A percentile compares a stretch with the other conserved stretches of the same genome.
These are phyloP conservation scores for Eutrigla gurnardus DNA, from an alignment of 2,797 vertebrate species.

Conservation along the genomic window DNA sequence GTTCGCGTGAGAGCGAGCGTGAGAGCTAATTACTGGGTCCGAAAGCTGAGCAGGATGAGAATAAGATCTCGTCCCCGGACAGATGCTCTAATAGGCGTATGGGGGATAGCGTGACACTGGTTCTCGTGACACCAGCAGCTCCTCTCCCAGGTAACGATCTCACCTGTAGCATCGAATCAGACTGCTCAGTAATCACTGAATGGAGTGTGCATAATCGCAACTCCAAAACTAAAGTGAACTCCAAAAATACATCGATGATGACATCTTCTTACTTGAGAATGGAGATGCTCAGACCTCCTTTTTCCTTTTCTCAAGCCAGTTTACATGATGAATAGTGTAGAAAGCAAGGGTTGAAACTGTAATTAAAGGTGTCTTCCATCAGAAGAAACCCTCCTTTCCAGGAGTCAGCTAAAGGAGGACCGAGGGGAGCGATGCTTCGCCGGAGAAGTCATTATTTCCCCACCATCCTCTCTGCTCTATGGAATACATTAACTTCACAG, in stretches of 20 bases:
- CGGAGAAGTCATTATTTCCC: conserved; percentile 77
- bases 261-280: conserved; percentile 39
- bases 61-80: conserved; percentile 68
- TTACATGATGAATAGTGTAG: conserved; percentile 73
- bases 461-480: conserved; percentile 69
- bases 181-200: conserved; percentile 55
- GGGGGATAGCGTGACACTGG: conserved; percentile 81
- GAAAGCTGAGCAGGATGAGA: conserved; percentile 65
- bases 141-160: conserved; percentile 72
- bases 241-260: conserved; percentile 49
- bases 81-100: conserved; percentile 78
- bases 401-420: conserved; percentile 71
- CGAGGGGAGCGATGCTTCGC: conserved; percentile 70
- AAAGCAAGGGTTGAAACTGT: conserved; percentile 70
- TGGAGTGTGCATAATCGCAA: conserved; percentile 54
- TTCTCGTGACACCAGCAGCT: conserved; percentile 54
- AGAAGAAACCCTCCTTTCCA: conserved; percentile 65
- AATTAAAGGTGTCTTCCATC: conserved; percentile 78
- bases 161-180: conserved; percentile 59
- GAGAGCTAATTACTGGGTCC: conserved; percentile 72
- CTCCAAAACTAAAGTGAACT: conserved; percentile 26
- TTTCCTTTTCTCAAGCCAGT: conserved; percentile 58
- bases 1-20: conserved; percentile 43
- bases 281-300: conserved; percentile 32
- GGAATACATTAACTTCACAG: conserved; percentile 81